Evolutionary conservation across 2,113 vertebrate species (phyloP), one percentile per base, ranked within the genome.

Genomic region (Cinclus cinclus): DNA sequence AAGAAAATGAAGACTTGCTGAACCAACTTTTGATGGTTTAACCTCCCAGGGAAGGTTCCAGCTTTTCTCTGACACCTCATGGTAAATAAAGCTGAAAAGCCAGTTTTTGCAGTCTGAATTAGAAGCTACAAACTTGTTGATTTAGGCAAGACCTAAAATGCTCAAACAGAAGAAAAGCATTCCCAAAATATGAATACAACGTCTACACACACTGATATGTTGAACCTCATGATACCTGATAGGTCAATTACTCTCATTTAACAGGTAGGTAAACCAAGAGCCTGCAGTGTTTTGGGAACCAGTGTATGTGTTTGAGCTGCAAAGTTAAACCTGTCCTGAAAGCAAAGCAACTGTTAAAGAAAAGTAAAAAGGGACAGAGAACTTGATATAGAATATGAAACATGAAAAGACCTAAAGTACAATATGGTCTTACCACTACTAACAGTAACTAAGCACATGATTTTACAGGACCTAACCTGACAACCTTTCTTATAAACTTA

Each of bases 11-110:
- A 68, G 56, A 28, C 20, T 30, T 47, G 52, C 42, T 41, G 37
- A 85, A 33, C 2, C 10, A 76, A 46, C 19, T 70, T 22, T n/a
- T 17, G 47, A 6, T 14, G 39, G 69, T 20, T 16, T 4, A 22
- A 35, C 14, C 53, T 55, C 6, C 16, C 21, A 22, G 47, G 42
- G 44, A 87, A 50, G 0, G 35, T 65, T n/a, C 46, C 0, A 0
- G 1, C 33, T 30, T 60, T 17, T 33, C 53, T 46, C 17, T 1
- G 0, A 18, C 0, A 2, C 28, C 12, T 56, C 28, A 31, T 0
- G 0, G 81, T 28, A 39, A 90, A 73, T 46, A 70, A 46, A 80
- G 24, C 25, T 31, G 9, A 47, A 64, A 58, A 47, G 22, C 6
- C 59, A 21, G 41, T 13, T 62, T 21, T 70, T 49, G 20, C 41